Percentiles rank a stretch among this genome's conserved stretches.
Conservation (phyloP, 2,888 invertebrate genomes). For the Carterocephalus palaemon region DNA sequence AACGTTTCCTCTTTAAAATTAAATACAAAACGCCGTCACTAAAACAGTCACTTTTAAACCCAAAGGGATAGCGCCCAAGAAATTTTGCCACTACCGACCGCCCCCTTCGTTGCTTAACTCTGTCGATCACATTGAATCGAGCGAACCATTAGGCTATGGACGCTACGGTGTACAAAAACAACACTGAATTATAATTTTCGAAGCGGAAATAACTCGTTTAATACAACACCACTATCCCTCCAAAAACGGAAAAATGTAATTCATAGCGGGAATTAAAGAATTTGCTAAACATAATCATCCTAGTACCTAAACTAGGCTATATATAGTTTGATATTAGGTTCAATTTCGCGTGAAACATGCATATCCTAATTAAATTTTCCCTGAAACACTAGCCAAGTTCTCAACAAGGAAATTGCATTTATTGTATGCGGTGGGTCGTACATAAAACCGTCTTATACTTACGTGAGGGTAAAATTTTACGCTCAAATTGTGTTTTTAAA, state of each 20-base stretch:
- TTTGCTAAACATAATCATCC: background rate
- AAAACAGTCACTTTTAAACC: too few species aligned
- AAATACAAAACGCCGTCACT: too few species aligned
- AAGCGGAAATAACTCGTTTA: constrained; percentile 25
- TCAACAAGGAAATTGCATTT: constrained; percentile 24
- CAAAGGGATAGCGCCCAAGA: too few species aligned
- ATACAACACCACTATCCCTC: constrained; percentile 21
- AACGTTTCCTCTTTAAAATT: too few species aligned
- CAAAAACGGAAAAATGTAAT: constrained; percentile 19
- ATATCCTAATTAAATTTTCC: constrained; percentile 23
- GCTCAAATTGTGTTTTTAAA: too few species aligned
- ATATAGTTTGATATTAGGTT: background rate
- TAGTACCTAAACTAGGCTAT: constrained; percentile 1
- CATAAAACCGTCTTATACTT: constrained; percentile 22
- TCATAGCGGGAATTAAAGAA: constrained; percentile 24
- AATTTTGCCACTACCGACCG: too few species aligned
- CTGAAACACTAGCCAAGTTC: constrained; percentile 23
- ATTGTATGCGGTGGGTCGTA: constrained; percentile 20
- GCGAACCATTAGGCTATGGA: too few species aligned
- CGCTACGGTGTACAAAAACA: too few species aligned
- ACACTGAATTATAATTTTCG: constrained; percentile 23
- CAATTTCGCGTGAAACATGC: background rate
- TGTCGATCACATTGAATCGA: too few species aligned
- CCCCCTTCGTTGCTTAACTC: too few species aligned
- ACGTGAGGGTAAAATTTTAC: constrained; percentile 10